Conservation (phyloP, 2,113 vertebrate species). For the Otolemur garnettii region DNA sequence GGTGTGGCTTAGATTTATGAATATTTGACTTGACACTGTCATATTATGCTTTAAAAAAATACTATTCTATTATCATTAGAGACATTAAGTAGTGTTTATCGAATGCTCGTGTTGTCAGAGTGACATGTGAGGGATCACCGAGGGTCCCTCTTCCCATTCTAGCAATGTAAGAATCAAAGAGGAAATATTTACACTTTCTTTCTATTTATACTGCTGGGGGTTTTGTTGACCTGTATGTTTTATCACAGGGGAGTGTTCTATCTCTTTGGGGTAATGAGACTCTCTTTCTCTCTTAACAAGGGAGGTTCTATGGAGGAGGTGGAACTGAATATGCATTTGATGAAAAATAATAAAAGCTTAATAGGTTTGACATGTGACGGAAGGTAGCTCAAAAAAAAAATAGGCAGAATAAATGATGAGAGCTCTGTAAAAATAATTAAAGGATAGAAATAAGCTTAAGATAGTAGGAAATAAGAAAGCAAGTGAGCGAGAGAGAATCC, state of each 20-base stretch:
- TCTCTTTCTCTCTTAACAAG: background rate
- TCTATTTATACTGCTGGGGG: background rate
- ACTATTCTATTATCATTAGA: constrained; percentile 45
- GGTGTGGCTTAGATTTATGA: constrained; percentile 53
- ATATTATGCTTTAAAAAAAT: constrained; percentile 60
- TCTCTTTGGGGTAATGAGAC: background rate
- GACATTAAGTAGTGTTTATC: constrained; percentile 49
- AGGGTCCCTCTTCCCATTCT: background rate
- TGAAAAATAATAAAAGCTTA: constrained; percentile 35
- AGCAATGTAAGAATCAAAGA: background rate
- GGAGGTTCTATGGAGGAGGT: background rate
- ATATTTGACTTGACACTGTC: constrained; percentile 52
- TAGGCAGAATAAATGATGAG: background rate
- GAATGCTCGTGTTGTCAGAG: background rate
- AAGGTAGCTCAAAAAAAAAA: background rate
- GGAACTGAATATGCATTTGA: background rate
- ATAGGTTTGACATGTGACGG: background rate
- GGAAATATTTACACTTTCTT: background rate
- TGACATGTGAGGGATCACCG: background rate
- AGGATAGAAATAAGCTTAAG: background rate
- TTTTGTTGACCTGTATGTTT: background rate
- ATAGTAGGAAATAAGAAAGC: background rate
- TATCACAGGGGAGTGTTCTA: background rate
- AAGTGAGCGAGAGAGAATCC: background rate
- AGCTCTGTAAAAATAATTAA: background rate